phyloP scores from a whole-genome alignment of 2,797 vertebrate species.

The Artibeus lituratus region DNA sequence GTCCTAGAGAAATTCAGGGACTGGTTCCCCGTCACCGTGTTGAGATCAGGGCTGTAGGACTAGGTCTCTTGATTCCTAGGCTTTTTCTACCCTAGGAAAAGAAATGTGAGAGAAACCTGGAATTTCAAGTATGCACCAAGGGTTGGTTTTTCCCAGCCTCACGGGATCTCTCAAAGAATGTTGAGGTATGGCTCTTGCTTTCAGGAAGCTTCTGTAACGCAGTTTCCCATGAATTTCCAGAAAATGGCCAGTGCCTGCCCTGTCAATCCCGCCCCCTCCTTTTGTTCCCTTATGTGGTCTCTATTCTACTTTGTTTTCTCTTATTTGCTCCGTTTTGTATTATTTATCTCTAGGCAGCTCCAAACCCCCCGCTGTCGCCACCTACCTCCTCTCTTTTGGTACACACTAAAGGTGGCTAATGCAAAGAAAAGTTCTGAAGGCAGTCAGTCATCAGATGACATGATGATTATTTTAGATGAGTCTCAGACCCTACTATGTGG shows the following conservation, averaged over 20 bases:
- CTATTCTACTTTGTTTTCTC: background rate
- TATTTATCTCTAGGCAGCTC: background rate
- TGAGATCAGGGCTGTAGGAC: background rate
- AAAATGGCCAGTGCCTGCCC: background rate
- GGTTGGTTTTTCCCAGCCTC: background rate
- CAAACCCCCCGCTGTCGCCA: background rate
- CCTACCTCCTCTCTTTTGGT: conserved; percentile 34
- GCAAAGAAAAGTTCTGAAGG: background rate
- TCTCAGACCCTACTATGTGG: background rate
- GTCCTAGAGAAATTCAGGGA: background rate
- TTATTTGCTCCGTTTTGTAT: background rate
- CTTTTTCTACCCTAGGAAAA: background rate
- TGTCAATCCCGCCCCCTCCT: background rate
- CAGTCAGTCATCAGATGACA: background rate
- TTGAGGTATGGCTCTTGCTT: background rate
- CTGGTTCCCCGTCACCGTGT: background rate
- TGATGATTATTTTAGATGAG: background rate
- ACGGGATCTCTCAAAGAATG: background rate
- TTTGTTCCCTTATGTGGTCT: background rate
- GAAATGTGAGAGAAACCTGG: background rate
- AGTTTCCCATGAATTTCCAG: conserved; percentile 1
- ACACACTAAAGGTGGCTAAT: conserved; percentile 22
- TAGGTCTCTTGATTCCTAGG: background rate
- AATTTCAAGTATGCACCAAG: conserved; percentile 32
- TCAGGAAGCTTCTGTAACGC: conserved; percentile 11